phyloP scores from a whole-genome alignment of 2,888 invertebrate species.

The Ormyrus thymus region DNA sequence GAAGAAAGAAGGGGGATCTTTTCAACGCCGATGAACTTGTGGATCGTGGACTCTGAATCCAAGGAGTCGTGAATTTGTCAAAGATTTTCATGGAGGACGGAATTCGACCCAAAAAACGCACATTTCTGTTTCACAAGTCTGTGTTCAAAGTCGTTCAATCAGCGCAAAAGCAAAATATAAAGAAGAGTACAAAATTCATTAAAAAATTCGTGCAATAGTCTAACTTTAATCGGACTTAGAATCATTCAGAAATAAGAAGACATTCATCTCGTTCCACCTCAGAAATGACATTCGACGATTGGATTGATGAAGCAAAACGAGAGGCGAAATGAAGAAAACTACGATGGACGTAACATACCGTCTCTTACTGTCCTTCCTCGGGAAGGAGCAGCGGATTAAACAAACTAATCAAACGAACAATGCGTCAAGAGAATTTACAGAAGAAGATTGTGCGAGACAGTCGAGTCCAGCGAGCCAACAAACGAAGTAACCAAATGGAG shows the following conservation, averaged over 20 bases:
- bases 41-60: slow-evolving; percentile 61
- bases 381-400: slow-evolving; percentile 9
- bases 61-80: slow-evolving; percentile 38
- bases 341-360: background rate
- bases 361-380: slow-evolving; percentile 13
- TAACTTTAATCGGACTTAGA: slow-evolving; percentile 31
- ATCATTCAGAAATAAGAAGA: slow-evolving; percentile 31
- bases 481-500: slow-evolving; percentile 41
- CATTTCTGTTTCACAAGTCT: slow-evolving; percentile 43
- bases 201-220: slow-evolving; percentile 40
- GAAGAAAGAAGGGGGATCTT: background rate
- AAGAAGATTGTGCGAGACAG: background rate
- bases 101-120: slow-evolving; percentile 29
- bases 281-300: background rate
- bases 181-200: slow-evolving; percentile 52
- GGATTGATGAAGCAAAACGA: slow-evolving; percentile 21
- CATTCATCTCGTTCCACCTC: slow-evolving; percentile 21
- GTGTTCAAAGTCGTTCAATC: slow-evolving; percentile 50
- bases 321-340: slow-evolving; percentile 21
- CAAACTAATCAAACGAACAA: background rate
- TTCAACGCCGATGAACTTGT: slow-evolving; percentile 62
- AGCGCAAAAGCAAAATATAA: slow-evolving; percentile 19
- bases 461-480: slow-evolving; percentile 21
- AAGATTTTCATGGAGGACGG: slow-evolving; percentile 31
- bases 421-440: slow-evolving; percentile 16